A percentile compares a stretch with the other conserved stretches of the same genome.
Evolutionary conservation across 2,888 invertebrate genomes (phyloP).

Genomic region (Blastobasis adustella): DNA sequence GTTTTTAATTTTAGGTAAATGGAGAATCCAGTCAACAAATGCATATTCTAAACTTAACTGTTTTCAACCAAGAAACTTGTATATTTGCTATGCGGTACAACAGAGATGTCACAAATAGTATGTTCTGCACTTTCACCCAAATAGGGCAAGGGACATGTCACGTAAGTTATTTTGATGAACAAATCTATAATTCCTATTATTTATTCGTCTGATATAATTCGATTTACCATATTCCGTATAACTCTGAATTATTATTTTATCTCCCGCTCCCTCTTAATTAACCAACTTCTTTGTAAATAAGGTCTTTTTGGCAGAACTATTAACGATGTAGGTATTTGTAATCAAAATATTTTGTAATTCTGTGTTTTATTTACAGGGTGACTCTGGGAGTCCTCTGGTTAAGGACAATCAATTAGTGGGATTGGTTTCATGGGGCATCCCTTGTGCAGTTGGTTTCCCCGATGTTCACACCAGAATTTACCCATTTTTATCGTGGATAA

Average conservation of each 20-base stretch:
- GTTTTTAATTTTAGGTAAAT: constrained; percentile 33
- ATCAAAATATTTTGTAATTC: no score
- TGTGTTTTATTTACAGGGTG: constrained; percentile 45
- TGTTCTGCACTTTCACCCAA: constrained; percentile 61
- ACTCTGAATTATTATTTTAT: no score
- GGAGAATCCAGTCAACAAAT: constrained; percentile 41
- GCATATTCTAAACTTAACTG: constrained; percentile 41
- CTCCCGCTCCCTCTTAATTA: no score
- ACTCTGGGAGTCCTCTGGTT: constrained; percentile 60
- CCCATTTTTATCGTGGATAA: constrained; percentile 50
- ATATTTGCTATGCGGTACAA: constrained; percentile 55
- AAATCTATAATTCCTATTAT: no score
- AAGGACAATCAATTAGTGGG: constrained; percentile 47
- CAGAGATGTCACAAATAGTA: constrained; percentile 38
- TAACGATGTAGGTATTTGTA: no score
- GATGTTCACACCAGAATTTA: constrained; percentile 61
- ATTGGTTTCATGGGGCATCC: constrained; percentile 65
- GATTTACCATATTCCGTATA: no score
- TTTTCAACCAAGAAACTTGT: constrained; percentile 54
- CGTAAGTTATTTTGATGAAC: constrained; percentile 33
- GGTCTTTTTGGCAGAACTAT: no score
- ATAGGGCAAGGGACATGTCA: constrained; percentile 60
- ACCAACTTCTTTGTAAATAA: no score
- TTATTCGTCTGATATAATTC: no score
- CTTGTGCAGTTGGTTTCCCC: constrained; percentile 63